These are phyloP conservation scores for Tolypeutes matacus DNA, from an alignment of 2,797 vertebrate species.

Conservation along the genomic window DNA sequence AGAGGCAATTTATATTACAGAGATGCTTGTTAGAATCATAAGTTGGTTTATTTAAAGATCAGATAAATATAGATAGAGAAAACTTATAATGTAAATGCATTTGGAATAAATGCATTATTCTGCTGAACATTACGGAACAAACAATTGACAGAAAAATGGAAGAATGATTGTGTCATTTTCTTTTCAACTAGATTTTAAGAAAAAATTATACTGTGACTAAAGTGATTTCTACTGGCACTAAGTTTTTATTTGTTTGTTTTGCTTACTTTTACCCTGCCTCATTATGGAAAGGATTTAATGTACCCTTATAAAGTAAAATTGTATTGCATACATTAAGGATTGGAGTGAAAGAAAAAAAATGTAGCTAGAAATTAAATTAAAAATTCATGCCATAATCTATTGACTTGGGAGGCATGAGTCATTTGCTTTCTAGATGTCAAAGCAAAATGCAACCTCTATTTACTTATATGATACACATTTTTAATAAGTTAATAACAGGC, in stretches of 20 bases:
- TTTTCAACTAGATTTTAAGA: not conserved
- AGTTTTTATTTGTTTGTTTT: not conserved
- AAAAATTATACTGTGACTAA: not conserved
- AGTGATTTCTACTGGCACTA: not conserved
- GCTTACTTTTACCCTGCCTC: not conserved
- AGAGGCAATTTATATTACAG: not conserved
- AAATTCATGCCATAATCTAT: not conserved
- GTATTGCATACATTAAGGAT: not conserved
- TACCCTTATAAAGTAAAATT: not conserved
- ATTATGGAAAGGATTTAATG: not conserved
- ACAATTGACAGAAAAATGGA: not conserved
- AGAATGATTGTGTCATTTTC: constrained; percentile 25
- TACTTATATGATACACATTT: not conserved
- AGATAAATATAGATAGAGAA: not conserved
- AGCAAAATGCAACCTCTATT: not conserved
- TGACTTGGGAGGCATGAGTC: not conserved
- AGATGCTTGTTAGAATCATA: not conserved
- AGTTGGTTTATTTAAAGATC: not conserved
- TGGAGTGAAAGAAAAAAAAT: not conserved
- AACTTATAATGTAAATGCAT: not conserved
- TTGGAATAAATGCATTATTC: constrained; percentile 18
- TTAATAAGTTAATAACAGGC: not conserved
- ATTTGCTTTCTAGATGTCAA: constrained; percentile 5
- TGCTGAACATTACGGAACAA: not conserved
- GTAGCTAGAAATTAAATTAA: not conserved